These are phyloP conservation scores for Siderastrea siderea DNA, from an alignment of 92 coral and sea anemone species.

Conservation along the genomic window DNA sequence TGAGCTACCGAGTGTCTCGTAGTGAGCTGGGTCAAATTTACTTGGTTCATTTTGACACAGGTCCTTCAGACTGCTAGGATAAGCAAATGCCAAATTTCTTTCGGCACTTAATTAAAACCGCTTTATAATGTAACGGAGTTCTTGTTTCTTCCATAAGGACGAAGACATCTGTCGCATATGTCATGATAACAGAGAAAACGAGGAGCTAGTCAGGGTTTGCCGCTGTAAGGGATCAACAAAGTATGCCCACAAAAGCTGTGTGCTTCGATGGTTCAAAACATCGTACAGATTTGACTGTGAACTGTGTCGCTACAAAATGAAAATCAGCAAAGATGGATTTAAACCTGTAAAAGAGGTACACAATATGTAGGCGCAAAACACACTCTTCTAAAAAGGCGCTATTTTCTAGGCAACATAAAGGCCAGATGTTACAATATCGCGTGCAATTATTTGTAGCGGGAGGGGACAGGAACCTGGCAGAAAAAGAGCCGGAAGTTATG, in stretches of 20 bases:
- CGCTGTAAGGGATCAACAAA: slow-evolving; percentile 77
- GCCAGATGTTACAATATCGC: too few relatives aligned
- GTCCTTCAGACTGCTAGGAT: too few relatives aligned
- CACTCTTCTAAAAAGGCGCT: not conserved
- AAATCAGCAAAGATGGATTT: slow-evolving; percentile 56
- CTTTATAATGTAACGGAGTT: not conserved
- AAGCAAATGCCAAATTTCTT: not conserved
- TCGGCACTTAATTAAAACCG: too few relatives aligned
- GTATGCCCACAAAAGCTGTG: slow-evolving; percentile 73
- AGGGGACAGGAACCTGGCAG: too few relatives aligned
- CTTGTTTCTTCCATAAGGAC: not conserved
- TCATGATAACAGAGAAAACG: slow-evolving; percentile 62
- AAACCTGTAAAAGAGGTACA: slow-evolving; percentile 61
- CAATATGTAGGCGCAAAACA: not conserved
- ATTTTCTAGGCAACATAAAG: too few relatives aligned
- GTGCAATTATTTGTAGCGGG: too few relatives aligned
- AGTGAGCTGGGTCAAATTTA: too few relatives aligned
- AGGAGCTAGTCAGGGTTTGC: slow-evolving; percentile 75
- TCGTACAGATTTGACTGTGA: slow-evolving; percentile 40
- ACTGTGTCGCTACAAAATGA: slow-evolving; percentile 67
- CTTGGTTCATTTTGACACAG: too few relatives aligned
- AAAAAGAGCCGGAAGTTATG: too few relatives aligned
- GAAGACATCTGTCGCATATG: slow-evolving; percentile 82
- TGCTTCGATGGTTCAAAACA: slow-evolving; percentile 69
- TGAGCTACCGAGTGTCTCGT: too few relatives aligned